Conservation (phyloP, 2,888 invertebrate species). For the Meganola albula region DNA sequence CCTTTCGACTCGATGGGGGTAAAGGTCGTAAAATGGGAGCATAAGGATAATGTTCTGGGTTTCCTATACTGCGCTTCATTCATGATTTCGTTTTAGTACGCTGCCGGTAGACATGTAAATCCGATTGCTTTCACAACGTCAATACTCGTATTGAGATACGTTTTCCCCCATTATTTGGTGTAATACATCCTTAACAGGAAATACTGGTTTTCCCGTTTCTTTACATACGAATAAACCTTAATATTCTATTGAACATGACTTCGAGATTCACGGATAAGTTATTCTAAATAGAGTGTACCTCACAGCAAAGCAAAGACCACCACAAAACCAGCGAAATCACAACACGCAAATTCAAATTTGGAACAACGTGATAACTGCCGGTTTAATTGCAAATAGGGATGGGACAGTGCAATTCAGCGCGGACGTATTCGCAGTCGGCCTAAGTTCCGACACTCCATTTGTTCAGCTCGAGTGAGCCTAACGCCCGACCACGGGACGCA, state of each 20-base stretch:
- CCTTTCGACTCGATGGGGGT: slow-evolving; percentile 76
- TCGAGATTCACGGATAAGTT: slow-evolving; percentile 1
- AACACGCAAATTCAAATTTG: slow-evolving; percentile 57
- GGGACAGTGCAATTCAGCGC: slow-evolving; percentile 37
- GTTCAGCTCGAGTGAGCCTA: slow-evolving; percentile 63
- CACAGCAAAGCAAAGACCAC: slow-evolving; percentile 27
- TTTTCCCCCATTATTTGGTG: slow-evolving; percentile 58
- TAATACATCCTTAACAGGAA: slow-evolving; percentile 67
- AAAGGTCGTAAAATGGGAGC: slow-evolving; percentile 78
- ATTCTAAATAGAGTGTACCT: slow-evolving; percentile 30
- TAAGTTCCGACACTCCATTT: slow-evolving; percentile 68
- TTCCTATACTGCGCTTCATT: slow-evolving; percentile 76
- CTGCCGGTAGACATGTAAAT: slow-evolving; percentile 73
- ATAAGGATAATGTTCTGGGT: slow-evolving; percentile 78
- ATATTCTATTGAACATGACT: slow-evolving; percentile 1
- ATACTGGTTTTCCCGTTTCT: slow-evolving; percentile 17
- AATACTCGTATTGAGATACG: slow-evolving; percentile 56
- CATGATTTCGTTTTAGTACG: slow-evolving; percentile 77
- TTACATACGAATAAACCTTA: slow-evolving; percentile 9
- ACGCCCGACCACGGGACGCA: slow-evolving; percentile 62
- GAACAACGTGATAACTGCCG: slow-evolving; percentile 55
- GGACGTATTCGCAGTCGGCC: slow-evolving; percentile 37
- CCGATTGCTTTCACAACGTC: slow-evolving; percentile 68
- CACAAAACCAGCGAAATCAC: slow-evolving; percentile 32
- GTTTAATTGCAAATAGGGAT: slow-evolving; percentile 63